Evolutionary conservation across 1,140 invertebrate species (phyloP).

Genomic region (Ruditapes philippinarum): DNA sequence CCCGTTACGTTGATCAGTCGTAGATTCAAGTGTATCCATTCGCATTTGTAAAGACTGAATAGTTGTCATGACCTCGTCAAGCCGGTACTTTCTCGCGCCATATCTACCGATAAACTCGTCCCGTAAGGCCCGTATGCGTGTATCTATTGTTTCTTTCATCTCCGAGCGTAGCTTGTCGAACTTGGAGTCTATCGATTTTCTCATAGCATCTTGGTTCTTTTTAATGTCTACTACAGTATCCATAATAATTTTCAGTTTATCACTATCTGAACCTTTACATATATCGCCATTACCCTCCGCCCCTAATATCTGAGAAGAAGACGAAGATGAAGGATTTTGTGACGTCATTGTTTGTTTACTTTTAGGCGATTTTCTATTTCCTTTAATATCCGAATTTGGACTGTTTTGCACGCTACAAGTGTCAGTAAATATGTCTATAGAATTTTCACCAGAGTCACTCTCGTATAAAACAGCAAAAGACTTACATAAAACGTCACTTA

Average conservation of each 20-base stretch:
- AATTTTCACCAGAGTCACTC: slow-evolving; percentile 10
- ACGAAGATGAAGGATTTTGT: background rate
- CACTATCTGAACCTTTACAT: slow-evolving; percentile 13
- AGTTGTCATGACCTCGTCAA: slow-evolving; percentile 48
- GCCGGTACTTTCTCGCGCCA: slow-evolving; percentile 9
- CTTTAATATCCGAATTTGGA: background rate
- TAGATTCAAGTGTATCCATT: background rate
- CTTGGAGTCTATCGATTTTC: slow-evolving; percentile 8
- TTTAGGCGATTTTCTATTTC: slow-evolving; percentile 9
- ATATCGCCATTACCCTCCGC: background rate
- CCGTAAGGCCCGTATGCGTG: slow-evolving; percentile 18
- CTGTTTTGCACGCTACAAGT: too few relatives aligned
- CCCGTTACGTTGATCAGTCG: slow-evolving; percentile 1
- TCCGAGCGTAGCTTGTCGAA: background rate
- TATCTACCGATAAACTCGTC: slow-evolving; percentile 19
- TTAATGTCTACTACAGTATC: slow-evolving; percentile 31
- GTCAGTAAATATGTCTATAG: slow-evolving; percentile 2
- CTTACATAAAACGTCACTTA: slow-evolving; percentile 6
- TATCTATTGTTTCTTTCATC: slow-evolving; percentile 32
- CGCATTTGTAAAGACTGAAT: slow-evolving; percentile 34
- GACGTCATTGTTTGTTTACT: background rate
- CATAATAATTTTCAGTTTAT: slow-evolving; percentile 27
- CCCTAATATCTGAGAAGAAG: background rate
- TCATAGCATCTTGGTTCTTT: slow-evolving; percentile 17
- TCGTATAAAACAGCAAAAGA: slow-evolving; percentile 24